Conservation (phyloP, 2,797 vertebrate species). For the Melanotaenia trifasciata region DNA sequence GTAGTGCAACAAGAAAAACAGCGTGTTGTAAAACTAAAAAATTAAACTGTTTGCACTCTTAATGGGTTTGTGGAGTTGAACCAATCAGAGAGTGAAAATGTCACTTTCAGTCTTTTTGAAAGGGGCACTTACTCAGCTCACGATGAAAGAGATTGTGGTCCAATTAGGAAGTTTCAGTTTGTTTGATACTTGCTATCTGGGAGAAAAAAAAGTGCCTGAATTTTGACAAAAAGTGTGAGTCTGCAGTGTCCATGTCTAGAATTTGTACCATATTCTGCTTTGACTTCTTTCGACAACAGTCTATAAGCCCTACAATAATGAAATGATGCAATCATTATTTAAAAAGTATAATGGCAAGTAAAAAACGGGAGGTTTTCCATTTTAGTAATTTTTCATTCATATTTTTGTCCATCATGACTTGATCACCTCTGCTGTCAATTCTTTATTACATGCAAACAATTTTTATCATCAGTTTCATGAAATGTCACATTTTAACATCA, state of each 20-base stretch:
- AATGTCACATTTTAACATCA: conserved; percentile 29
- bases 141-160: not conserved
- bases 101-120: not conserved
- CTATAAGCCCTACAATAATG: not conserved
- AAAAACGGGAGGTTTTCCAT: no score
- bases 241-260: not conserved
- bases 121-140: not conserved
- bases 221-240: not conserved
- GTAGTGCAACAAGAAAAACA: not conserved
- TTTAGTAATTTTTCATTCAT: not conserved
- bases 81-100: not conserved
- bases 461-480: conserved; percentile 31
- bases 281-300: not conserved
- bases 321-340: not conserved
- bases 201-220: conserved; percentile 1
- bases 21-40: not conserved
- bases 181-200: not conserved
- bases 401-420: conserved; percentile 4
- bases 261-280: not conserved
- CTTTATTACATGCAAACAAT: conserved; percentile 45
- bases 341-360: not conserved
- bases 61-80: not conserved
- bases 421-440: conserved; percentile 5
- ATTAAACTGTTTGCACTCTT: not conserved
- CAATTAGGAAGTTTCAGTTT: conserved; percentile 2